Conservation (phyloP, 2,113 vertebrate genomes). For the Anoura caudifer region DNA sequence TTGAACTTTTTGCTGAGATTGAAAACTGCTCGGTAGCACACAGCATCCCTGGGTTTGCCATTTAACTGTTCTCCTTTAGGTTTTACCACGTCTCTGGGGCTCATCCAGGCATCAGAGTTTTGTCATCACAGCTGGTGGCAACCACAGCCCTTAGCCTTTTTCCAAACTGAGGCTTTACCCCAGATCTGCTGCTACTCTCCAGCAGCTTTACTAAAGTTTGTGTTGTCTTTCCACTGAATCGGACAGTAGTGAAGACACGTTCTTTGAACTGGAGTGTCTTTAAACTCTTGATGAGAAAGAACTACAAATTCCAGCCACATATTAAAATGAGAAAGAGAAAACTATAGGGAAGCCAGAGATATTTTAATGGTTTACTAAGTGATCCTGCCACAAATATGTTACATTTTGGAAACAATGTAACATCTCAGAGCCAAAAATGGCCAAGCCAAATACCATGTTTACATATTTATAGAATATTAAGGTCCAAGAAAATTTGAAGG, state of each 20-base stretch:
- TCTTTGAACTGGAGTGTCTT: background rate
- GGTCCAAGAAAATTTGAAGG: background rate
- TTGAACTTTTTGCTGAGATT: background rate
- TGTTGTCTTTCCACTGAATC: background rate
- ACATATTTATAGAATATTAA: background rate
- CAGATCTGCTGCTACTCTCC: background rate
- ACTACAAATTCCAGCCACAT: background rate
- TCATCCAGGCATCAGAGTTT: background rate
- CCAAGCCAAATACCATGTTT: background rate
- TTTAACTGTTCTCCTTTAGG: background rate
- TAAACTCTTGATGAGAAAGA: background rate
- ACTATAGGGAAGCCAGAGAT: fast-evolving
- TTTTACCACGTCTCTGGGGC: background rate
- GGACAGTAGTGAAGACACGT: background rate
- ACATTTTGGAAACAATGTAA: background rate
- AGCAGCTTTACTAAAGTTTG: fast-evolving
- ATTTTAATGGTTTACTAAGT: background rate
- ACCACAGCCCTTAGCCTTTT: background rate
- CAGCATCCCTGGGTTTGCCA: fast-evolving
- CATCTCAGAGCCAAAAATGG: background rate
- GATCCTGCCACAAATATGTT: background rate
- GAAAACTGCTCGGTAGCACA: background rate
- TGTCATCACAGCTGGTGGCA: background rate
- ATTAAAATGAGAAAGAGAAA: background rate
- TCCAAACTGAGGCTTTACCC: background rate